Base-by-base conservation (phyloP, 2,888 invertebrate genomes). In the Nomada ferruginata region DNA sequence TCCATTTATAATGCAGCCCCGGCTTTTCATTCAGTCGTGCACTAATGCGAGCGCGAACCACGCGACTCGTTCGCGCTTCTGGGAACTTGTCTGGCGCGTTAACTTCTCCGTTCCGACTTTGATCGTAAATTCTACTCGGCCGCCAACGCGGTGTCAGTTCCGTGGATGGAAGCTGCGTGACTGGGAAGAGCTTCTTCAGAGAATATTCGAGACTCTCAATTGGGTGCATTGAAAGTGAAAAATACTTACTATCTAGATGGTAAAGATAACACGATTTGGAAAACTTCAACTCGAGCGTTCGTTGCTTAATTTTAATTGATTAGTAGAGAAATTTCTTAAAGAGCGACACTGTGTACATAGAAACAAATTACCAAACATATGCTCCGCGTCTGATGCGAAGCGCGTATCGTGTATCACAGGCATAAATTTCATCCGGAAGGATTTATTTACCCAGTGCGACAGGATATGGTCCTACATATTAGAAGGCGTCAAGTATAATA, bases 1-100 rank as follows among this genome's bases (percentile, higher is more conserved):
- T 87, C 89, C 88, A 90, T 91, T 92, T 90, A 90, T 91, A 90
- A 91, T 89, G 85, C 91, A 90, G 82, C 84, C 66, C 83, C 72
- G 85, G 87, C 90, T 90, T 90, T 90, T 90, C 89, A 90, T 90
- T 90, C 89, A 85, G 86, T 84, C 83, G 82, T 77, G 77, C 78
- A 70, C 53, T 82, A 83, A 66, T 79, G 68, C 82, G 74, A 52
- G 82, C 69, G 79, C 29, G 29, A 26, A 44, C 29, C 52, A 15
- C 60, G 73, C 66, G 47, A 18, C 63, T 29, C 18, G 29, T 63
- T 47, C 61, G 23, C 4, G 20, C 29, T 36, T 5, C 60, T 69
- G 55, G 61, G 29, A 73, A 57, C 55, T 66, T 57, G 55, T 13
- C 11, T 1, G n/a, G 20, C 66, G 47, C 26, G 65, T 57, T 55